Conservation (phyloP, 23 tunicate genomes). For the Oikopleura dioica region DNA sequence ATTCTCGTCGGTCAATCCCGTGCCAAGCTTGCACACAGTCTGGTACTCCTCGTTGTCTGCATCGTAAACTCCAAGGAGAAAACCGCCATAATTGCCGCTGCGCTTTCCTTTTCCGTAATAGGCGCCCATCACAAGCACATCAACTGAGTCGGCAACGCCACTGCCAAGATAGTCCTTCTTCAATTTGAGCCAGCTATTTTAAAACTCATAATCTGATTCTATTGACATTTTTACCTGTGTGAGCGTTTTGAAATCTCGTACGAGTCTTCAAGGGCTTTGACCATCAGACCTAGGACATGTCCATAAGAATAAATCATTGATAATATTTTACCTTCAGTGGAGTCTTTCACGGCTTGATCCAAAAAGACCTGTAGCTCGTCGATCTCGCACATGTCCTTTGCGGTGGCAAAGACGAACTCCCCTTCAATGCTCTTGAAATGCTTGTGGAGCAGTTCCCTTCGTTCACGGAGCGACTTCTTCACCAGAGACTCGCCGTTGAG, state of each 20-base stretch:
- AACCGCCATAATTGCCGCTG: constrained; percentile 70
- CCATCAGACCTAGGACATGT: too few relatives aligned
- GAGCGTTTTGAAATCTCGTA: constrained; percentile 93
- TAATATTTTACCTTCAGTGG: constrained; percentile 92
- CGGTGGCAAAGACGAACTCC: constrained; percentile 52
- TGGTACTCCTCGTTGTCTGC: constrained; percentile 95
- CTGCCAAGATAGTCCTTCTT: constrained; percentile 85
- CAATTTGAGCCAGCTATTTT: constrained; percentile 64
- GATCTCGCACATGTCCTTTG: constrained; percentile 49
- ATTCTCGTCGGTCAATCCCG: constrained; percentile 72
- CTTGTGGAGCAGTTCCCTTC: constrained; percentile 37
- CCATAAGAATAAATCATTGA: too few relatives aligned
- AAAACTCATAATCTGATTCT: background rate
- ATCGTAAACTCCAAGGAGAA: constrained; percentile 71
- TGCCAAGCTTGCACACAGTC: constrained; percentile 85
- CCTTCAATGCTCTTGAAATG: constrained; percentile 33
- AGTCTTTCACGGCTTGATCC: constrained; percentile 18
- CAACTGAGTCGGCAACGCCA: constrained; percentile 89
- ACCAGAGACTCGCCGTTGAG: constrained; percentile 86
- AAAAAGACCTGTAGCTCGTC: background rate
- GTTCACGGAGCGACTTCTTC: constrained; percentile 30
- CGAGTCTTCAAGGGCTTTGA: constrained; percentile 56
- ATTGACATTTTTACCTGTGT: constrained; percentile 1
- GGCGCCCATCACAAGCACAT: constrained; percentile 84
- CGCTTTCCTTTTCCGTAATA: constrained; percentile 76